Percentiles rank a stretch among this genome's conserved stretches.
Evolutionary conservation across 2,797 vertebrate species (phyloP).

Genomic region (Pampus argenteus): DNA sequence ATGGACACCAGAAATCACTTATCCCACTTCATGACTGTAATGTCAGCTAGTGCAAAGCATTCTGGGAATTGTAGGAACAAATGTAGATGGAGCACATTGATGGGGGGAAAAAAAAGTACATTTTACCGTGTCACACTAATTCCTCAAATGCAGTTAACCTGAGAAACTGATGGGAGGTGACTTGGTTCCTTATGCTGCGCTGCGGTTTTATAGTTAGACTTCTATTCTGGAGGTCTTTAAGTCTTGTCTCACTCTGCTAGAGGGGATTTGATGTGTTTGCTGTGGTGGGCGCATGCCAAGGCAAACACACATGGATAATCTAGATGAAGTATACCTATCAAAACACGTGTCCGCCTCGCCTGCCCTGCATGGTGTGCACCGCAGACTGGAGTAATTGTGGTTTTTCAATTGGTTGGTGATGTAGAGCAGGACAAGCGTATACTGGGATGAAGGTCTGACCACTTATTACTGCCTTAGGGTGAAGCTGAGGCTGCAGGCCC

Average conservation of each 20-base stretch:
- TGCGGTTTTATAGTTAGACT: slow-evolving; percentile 41
- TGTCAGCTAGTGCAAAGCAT: background rate
- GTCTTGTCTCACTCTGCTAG: slow-evolving; percentile 39
- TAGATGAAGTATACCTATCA: slow-evolving; percentile 71
- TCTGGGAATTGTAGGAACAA: slow-evolving; percentile 22
- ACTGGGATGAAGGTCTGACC: slow-evolving; percentile 60
- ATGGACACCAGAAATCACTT: background rate
- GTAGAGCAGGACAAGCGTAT: slow-evolving; percentile 39
- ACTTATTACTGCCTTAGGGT: slow-evolving; percentile 64
- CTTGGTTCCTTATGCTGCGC: slow-evolving; percentile 6
- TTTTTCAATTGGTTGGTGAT: slow-evolving; percentile 57
- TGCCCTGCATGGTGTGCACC: slow-evolving; percentile 21
- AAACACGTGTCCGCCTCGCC: slow-evolving; percentile 45
- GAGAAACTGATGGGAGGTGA: slow-evolving; percentile 36
- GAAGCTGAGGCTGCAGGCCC: slow-evolving; percentile 53
- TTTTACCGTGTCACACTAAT: background rate
- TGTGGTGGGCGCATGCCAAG: slow-evolving; percentile 62
- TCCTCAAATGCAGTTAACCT: slow-evolving; percentile 14
- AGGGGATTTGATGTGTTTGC: slow-evolving; percentile 53
- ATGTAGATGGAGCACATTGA: background rate
- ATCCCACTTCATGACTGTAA: no score
- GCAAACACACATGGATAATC: slow-evolving; percentile 73
- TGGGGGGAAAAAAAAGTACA: background rate
- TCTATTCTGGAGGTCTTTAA: slow-evolving; percentile 61
- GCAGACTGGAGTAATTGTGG: slow-evolving; percentile 58